Evolutionary conservation across 2,113 vertebrate species (phyloP), one percentile per base, ranked within the genome.

Genomic region (Prinia subflava): DNA sequence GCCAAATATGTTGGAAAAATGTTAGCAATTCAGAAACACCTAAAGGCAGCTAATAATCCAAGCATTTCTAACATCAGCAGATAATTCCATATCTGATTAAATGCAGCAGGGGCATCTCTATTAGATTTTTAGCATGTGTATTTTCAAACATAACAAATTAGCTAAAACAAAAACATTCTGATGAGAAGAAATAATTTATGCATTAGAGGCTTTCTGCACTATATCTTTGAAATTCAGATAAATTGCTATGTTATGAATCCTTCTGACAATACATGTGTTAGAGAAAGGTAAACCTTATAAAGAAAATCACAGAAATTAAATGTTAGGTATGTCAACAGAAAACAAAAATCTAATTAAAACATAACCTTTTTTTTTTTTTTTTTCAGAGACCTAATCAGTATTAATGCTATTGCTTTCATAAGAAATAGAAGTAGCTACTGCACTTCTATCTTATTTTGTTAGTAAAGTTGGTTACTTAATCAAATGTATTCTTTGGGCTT

Each of bases 151-250:
- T 24, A 42, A 49, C n/a, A 78, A 68, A 90, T 64, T 77, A 94
- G 5, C 57, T 64, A 69, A 89, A 94, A 50, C 62, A 75, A 92
- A 94, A 46, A 86, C 65, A 84, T 89, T 79, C 46, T 76, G 68
- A 77, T 77, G 33, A 92, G 50, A 60, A 91, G 74, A 94, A 92
- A 75, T 85, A 78, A 67, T 87, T 95, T 92, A 84, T 82, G 76
- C 20, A 4, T 91, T 87, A 89, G 69, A 84, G 44, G 8, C 3
- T 92, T 95, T 87, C 63, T 91, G 41, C 13, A 53, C 39, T 49
- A 44, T 79, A 42, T 87, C n/a, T 79, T 76, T 37, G 11, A 88
- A 91, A 84, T 91, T 95, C 49, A 87, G 71, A 84, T 69, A 68
- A 94, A 81, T 70, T 31, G 8, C 33, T 70, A 6, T 7, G 28